Base-by-base conservation (phyloP, 2,888 invertebrate species). In the Perizoma flavofasciatum region DNA sequence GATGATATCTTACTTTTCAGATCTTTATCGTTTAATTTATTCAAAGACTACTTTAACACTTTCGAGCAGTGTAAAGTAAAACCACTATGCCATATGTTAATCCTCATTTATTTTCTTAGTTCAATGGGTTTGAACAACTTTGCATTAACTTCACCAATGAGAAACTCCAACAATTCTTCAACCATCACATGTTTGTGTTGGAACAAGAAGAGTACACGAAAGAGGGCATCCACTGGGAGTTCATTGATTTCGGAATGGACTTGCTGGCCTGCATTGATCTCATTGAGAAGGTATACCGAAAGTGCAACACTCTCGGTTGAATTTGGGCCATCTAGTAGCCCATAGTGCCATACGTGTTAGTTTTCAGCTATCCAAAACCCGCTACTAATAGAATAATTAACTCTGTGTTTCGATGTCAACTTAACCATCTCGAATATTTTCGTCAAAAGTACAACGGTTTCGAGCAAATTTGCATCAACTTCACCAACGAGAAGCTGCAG, bases 131-230 rank as follows among this genome's bases (percentile, higher is more conserved):
- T 94, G 99, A 99, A 93, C 99, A 99, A 95, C 95, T 99, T 93
- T 99, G 99, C 95, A 99, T 99, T 95, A 99, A 99, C 95, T 99
- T 99, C 94, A 99, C 99, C 92, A 99, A 99, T 92, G 99, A 99
- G 93, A 98, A 98, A 94, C 95, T 99, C 78, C 99, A 99, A 94
- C 99, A 99, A 94, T 99, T 99, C 95, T 99, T 99, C 96, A 99
- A 99, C 94, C 99, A 99, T 92, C 97, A 98, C 96, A 99, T 99
- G 99, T 99, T 99, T 93, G 98, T 99, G 75, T 94, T 99, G 92
- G 99, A 99, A 93, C 99, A 99, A 95, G 98, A 99, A 93, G 99
- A 99, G 89, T 99, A 99, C 94, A 98, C 97, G 86, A 95, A 94
- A 85, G 99, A 99, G 93, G 98, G 98, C 84, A 99, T 99, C 93